phyloP scores from a whole-genome alignment of 2,113 vertebrate genomes.

The Numenius arquata region DNA sequence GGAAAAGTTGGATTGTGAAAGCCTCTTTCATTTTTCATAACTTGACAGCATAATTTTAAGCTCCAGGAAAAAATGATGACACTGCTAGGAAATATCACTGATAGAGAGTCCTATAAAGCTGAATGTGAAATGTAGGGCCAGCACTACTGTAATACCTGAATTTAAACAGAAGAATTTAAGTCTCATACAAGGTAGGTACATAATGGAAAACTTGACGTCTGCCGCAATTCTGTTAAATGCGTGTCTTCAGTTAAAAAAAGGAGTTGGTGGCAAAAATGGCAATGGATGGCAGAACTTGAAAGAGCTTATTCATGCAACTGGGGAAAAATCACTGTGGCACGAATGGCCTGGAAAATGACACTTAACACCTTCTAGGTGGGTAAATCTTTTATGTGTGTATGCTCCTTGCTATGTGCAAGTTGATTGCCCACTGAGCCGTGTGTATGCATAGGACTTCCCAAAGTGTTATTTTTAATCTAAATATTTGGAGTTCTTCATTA shows the following conservation, averaged over 20 bases:
- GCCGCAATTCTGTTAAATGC: neutral
- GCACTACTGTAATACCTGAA: neutral
- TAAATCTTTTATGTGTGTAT: fast-evolving
- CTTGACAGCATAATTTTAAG: neutral
- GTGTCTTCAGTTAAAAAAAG: neutral
- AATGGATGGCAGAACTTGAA: neutral
- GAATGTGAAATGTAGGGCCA: neutral
- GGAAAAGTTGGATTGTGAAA: neutral
- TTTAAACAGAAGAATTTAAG: neutral
- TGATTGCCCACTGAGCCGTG: neutral
- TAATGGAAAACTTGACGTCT: neutral
- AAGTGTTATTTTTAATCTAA: neutral
- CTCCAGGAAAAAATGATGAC: neutral
- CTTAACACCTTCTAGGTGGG: too few species aligned
- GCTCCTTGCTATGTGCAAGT: neutral
- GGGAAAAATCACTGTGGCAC: neutral
- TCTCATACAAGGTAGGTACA: neutral
- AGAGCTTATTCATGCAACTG: neutral
- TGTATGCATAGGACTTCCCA: neutral
- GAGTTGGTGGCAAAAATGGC: neutral
- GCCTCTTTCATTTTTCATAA: neutral
- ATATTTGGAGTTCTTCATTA: neutral
- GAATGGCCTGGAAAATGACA: neutral
- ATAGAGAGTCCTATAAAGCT: neutral
- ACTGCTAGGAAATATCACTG: neutral